Evolutionary conservation across 2,113 vertebrate genomes (phyloP), one percentile per base, ranked within the genome.

Genomic region (Psophia crepitans): DNA sequence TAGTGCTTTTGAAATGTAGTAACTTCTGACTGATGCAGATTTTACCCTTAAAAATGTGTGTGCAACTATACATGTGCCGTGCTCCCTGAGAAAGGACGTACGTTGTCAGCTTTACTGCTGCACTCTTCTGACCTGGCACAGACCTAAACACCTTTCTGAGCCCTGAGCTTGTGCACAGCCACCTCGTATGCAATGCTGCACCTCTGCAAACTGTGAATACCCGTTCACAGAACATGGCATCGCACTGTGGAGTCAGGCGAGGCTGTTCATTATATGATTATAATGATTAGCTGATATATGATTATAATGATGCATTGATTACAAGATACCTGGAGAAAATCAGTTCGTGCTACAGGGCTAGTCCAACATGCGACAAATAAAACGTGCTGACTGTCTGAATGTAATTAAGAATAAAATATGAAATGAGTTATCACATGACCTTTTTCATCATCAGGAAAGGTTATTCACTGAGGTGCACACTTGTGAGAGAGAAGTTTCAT

Each of bases 141-240:
- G 65, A 32, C 20, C 22, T n/a, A 9, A 65, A 11, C 20, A 54
- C 19, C 61, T 12, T 8, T 39, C 39, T 20, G 74, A 61, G 41
- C 46, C 14, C 39, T 0, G 3, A 18, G 17, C 5, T 5, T 33
- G 48, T 7, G 46, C 79, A 30, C 35, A 44, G 83, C 30, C 74
- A 37, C 51, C 28, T 35, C 0, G 0, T 24, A 7, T 4, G 28
- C 28, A 20, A 20, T 3, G 66, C 33, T 49, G 66, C 17, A 4
- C 43, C 46, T 39, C 27, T 58, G 39, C 2, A 9, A 6, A 39
- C 60, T 8, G 28, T 8, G 26, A 39, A 14, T 21, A 35, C 7
- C 54, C 23, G 26, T 8, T 71, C 14, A 12, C 20, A 33, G 76
- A 61, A 33, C 22, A 3, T 0, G 32, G 14, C 15, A 6, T 9